phyloP scores from a whole-genome alignment of 2,888 invertebrate species.

The Stenolophus ochropezus region DNA sequence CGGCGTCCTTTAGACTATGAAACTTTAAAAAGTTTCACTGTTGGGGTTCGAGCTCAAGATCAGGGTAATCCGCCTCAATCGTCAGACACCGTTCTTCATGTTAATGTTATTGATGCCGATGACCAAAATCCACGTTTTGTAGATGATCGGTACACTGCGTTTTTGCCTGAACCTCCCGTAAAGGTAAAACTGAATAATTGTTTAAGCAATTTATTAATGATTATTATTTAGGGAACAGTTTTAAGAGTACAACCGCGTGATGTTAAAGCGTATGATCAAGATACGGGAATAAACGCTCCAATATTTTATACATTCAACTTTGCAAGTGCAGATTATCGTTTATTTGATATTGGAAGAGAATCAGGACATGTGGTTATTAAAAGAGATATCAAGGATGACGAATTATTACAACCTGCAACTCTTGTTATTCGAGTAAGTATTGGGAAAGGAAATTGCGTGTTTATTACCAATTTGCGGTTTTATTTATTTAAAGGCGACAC shows the following conservation, averaged over 20 bases:
- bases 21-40: conserved; percentile 84
- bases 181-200: conserved; percentile 74
- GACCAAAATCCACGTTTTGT: conserved; percentile 92
- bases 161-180: conserved; percentile 78
- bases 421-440: conserved; percentile 83
- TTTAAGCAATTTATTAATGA: not conserved
- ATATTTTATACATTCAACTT: conserved; percentile 82
- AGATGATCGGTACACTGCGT: conserved; percentile 76
- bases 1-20: conserved; percentile 90
- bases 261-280: conserved; percentile 87
- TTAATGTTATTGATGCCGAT: conserved; percentile 90
- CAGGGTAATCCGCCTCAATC: conserved; percentile 87
- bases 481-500: conserved; percentile 78
- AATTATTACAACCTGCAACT: conserved; percentile 83
- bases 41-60: conserved; percentile 85
- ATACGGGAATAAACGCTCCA: conserved; percentile 84
- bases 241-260: conserved; percentile 83
- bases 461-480: not conserved
- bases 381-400: conserved; percentile 77
- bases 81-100: conserved; percentile 84
- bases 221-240: conserved; percentile 75
- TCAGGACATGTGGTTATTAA: conserved; percentile 79
- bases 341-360: conserved; percentile 79
- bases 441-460: not conserved
- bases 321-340: conserved; percentile 78